phyloP scores from a whole-genome alignment of 2,113 vertebrate species.

The Corvus hawaiiensis region DNA sequence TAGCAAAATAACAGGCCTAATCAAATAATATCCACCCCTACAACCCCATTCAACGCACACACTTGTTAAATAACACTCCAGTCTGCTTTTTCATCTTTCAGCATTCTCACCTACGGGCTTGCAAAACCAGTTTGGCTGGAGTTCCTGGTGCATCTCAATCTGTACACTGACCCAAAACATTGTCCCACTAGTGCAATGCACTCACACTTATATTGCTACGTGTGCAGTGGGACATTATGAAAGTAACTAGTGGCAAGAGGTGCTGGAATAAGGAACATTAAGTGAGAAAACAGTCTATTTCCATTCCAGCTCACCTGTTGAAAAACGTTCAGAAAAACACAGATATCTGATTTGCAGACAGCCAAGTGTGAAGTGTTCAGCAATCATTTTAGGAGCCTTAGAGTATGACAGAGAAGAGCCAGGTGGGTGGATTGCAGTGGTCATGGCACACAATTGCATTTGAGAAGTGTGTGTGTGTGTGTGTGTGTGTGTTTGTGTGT shows the following conservation, averaged over 20 bases:
- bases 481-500: background rate
- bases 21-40: background rate
- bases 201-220: accelerated
- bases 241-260: background rate
- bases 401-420: background rate
- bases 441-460: background rate
- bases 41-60: background rate
- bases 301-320: background rate
- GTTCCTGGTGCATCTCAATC: background rate
- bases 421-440: background rate
- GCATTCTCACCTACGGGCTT: background rate
- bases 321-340: background rate
- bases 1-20: background rate
- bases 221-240: background rate
- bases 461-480: background rate
- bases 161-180: background rate
- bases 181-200: background rate
- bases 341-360: background rate
- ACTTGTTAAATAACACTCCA: background rate
- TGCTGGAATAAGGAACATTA: background rate
- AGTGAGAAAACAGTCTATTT: background rate
- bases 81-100: background rate
- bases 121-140: background rate
- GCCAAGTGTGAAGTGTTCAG: background rate
- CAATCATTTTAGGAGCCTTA: background rate